Conservation (phyloP, 2,113 vertebrate species). For the Mesitornis unicolor region DNA sequence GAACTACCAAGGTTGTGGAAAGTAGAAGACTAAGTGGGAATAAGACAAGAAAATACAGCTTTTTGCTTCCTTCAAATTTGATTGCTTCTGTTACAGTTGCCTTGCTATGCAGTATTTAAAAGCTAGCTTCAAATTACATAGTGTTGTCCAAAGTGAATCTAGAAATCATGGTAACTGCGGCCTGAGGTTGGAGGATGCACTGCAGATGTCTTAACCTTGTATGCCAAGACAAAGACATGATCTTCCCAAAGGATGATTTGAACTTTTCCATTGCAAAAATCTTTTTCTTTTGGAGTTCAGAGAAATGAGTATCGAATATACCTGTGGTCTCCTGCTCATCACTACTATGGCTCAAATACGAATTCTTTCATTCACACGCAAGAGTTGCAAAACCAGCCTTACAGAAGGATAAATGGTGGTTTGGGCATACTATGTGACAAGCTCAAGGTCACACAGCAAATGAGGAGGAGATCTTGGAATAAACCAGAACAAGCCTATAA, state of each 20-base stretch:
- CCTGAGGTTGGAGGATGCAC: not conserved
- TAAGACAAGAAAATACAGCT: accelerated
- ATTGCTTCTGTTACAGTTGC: not conserved
- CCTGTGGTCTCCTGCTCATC: not conserved
- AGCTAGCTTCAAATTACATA: not conserved
- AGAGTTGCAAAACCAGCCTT: not conserved
- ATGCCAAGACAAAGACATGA: not conserved
- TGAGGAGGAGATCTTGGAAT: constrained; percentile 31
- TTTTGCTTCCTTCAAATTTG: not conserved
- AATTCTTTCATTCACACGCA: not conserved
- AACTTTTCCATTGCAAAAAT: not conserved
- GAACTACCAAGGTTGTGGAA: not conserved
- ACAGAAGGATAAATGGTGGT: not conserved
- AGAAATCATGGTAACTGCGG: not conserved
- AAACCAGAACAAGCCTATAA: constrained; percentile 39
- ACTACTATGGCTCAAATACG: not conserved
- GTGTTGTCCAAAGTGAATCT: not conserved
- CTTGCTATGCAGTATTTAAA: not conserved
- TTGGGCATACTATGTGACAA: not conserved
- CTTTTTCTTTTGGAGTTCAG: not conserved
- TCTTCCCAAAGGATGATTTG: not conserved
- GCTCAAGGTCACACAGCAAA: constrained; percentile 39
- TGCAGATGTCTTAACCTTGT: not conserved
- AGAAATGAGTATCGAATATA: not conserved
- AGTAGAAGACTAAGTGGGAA: not conserved